Percentiles rank a stretch among this genome's conserved stretches.
Evolutionary conservation across 2,113 vertebrate genomes (phyloP).

Genomic region (Hippocampus barbouri): DNA sequence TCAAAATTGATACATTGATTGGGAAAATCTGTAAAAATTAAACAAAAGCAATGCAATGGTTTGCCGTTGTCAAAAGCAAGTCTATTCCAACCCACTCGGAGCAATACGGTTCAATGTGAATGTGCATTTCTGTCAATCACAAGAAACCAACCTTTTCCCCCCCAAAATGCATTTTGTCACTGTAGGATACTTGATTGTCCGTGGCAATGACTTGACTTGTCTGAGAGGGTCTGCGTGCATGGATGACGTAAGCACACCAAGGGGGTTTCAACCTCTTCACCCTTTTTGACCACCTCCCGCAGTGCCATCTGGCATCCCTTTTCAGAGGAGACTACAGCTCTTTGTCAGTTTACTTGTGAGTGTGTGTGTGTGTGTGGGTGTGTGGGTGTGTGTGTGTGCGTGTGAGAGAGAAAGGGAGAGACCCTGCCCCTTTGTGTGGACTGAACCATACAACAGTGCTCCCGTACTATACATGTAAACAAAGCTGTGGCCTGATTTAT

Average conservation of each 20-base stretch:
- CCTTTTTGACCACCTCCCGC: conserved; percentile 51
- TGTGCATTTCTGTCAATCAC: neutral
- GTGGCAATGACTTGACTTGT: conserved; percentile 27
- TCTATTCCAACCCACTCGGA: neutral
- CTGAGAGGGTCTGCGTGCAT: conserved; percentile 36
- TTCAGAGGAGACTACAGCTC: conserved; percentile 12
- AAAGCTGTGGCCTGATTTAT: conserved; percentile 20
- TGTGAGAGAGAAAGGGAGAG: neutral
- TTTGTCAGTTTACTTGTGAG: conserved; percentile 21
- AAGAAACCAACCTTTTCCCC: conserved; percentile 23
- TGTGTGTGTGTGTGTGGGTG: conserved; percentile 19
- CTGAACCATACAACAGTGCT: conserved; percentile 15
- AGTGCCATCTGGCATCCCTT: conserved; percentile 52
- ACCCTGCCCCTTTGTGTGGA: conserved; percentile 15
- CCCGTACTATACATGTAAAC: conserved; percentile 39
- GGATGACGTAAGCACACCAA: conserved; percentile 52
- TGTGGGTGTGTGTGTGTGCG: conserved; percentile 15
- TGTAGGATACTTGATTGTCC: conserved; percentile 6
- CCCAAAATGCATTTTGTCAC: conserved; percentile 19
- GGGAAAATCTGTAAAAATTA: neutral
- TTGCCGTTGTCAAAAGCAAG: neutral
- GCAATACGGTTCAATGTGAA: neutral
- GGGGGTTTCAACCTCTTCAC: conserved; percentile 46
- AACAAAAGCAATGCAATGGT: neutral
- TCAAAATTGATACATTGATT: too few species aligned